Evolutionary conservation across 2,113 vertebrate species (phyloP).

Genomic region (Noturus placidus): DNA sequence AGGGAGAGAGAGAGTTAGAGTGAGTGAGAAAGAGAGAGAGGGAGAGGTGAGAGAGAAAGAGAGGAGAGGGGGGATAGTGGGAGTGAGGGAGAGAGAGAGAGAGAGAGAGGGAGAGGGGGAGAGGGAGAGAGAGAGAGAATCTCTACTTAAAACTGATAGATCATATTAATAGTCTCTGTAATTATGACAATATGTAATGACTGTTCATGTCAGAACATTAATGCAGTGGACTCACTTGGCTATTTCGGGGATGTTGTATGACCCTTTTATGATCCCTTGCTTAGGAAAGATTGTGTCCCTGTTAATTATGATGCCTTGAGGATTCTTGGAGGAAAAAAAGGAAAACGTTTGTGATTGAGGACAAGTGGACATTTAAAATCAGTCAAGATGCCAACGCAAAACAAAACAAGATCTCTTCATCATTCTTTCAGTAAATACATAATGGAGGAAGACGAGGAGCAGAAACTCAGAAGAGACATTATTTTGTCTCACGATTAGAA

Average conservation of each 20-base stretch:
- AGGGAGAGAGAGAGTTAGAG: no score
- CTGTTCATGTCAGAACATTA: background rate
- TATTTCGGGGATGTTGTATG: conserved; percentile 52
- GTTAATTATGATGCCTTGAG: conserved; percentile 41
- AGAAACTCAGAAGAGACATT: background rate
- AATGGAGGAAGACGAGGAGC: background rate
- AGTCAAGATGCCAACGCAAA: no score
- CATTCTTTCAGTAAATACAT: background rate
- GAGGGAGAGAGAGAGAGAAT: background rate
- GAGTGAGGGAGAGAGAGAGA: no score
- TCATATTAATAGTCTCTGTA: background rate
- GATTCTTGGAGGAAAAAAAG: conserved; percentile 38
- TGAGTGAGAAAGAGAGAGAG: no score
- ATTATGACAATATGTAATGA: background rate
- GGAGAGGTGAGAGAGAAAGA: no score
- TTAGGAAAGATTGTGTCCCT: conserved; percentile 26
- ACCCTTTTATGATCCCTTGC: conserved; percentile 38
- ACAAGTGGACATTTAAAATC: background rate
- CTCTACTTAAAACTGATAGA: background rate
- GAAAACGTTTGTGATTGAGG: background rate
- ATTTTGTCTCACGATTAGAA: background rate
- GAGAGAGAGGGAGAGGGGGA: background rate
- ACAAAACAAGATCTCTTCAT: no score
- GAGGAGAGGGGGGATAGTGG: no score
- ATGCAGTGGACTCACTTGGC: conserved; percentile 44